These are phyloP conservation scores for Crematogaster levior DNA, from an alignment of 2,888 invertebrate species.

Conservation along the genomic window DNA sequence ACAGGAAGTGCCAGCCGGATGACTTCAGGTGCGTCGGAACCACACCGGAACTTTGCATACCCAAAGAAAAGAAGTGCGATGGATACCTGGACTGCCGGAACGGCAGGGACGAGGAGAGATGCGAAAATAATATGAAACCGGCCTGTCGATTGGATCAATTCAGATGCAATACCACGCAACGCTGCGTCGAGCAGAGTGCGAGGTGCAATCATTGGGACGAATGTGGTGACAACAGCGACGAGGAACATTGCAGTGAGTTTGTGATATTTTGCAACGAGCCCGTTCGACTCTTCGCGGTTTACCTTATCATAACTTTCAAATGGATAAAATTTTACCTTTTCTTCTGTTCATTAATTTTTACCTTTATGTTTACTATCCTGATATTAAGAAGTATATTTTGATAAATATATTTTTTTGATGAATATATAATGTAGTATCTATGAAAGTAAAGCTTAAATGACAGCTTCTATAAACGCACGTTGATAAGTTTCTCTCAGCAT, in stretches of 20 bases:
- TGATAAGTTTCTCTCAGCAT: no score
- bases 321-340: not conserved
- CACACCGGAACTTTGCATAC: constrained; percentile 92
- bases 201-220: constrained; percentile 96
- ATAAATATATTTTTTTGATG: no score
- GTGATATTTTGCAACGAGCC: not conserved
- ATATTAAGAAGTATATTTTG: no score
- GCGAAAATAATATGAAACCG: constrained; percentile 86
- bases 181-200: constrained; percentile 91
- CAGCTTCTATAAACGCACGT: no score
- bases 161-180: constrained; percentile 92
- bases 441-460: no score
- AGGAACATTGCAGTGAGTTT: constrained; percentile 94
- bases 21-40: constrained; percentile 94
- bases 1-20: constrained; percentile 94
- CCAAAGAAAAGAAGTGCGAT: constrained; percentile 95
- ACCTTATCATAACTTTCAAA: not conserved
- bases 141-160: constrained; percentile 94
- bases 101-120: constrained; percentile 93
- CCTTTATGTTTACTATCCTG: not conserved
- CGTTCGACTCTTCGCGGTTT: not conserved
- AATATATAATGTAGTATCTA: no score
- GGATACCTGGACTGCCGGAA: constrained; percentile 95
- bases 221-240: constrained; percentile 96
- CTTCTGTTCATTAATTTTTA: not conserved